Evolutionary conservation across 1,140 invertebrate species (phyloP).

Genomic region (Lucilia sericata): DNA sequence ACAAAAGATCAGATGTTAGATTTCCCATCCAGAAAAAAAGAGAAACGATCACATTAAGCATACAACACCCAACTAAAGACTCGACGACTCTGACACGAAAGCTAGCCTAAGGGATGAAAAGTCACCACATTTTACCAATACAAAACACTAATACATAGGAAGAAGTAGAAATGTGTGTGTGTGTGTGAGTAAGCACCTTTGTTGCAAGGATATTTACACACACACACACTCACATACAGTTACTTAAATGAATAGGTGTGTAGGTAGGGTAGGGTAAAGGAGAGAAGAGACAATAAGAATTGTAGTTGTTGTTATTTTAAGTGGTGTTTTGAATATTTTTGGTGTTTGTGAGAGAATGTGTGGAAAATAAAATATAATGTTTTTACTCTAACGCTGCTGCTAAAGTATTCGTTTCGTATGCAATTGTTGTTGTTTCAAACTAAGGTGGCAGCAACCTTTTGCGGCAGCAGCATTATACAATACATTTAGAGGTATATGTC

Average conservation of each 20-base stretch:
- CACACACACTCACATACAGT: too few species aligned
- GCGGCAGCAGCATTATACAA: conserved; percentile 14
- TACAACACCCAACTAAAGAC: conserved; percentile 9
- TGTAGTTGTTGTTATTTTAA: conserved; percentile 21
- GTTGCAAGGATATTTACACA: not conserved
- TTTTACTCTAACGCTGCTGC: conserved; percentile 32
- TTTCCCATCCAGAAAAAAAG: conserved; percentile 58
- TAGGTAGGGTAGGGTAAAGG: not conserved
- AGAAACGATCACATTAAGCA: conserved; percentile 30
- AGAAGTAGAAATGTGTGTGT: not conserved
- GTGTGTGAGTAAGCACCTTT: conserved; percentile 23
- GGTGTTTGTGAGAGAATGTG: not conserved
- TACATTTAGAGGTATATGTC: conserved; percentile 63
- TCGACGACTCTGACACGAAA: conserved; percentile 25
- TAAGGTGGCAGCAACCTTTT: not conserved
- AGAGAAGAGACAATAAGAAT: conserved; percentile 46
- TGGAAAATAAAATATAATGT: too few species aligned
- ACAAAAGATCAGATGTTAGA: conserved; percentile 65
- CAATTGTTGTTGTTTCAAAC: too few species aligned
- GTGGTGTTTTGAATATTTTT: conserved; percentile 47
- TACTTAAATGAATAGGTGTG: too few species aligned
- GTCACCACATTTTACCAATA: conserved; percentile 12
- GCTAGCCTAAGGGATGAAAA: conserved; percentile 43
- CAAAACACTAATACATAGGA: not conserved
- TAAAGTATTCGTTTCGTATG: not conserved